These are phyloP conservation scores for Chelmon rostratus DNA, from an alignment of 2,797 vertebrate genomes.

Conservation along the genomic window DNA sequence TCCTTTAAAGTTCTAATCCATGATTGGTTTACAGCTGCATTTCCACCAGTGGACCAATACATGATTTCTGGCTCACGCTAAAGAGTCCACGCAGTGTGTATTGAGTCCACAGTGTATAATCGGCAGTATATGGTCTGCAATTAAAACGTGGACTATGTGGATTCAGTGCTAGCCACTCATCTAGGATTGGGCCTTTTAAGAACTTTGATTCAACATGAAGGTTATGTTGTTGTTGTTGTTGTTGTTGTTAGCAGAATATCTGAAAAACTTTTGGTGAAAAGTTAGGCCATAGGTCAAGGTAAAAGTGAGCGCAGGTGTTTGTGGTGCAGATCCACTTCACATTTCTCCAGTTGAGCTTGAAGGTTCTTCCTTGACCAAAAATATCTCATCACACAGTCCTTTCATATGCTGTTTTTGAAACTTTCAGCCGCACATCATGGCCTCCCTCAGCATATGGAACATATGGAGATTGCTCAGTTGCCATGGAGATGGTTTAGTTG, in stretches of 20 bases:
- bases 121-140: not conserved
- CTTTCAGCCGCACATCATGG: not conserved
- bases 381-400: not conserved
- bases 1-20: conserved; percentile 53
- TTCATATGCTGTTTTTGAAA: not conserved
- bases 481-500: not conserved
- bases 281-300: not conserved
- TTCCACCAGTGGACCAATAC: conserved; percentile 25
- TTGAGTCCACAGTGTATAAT: not conserved
- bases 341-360: not conserved
- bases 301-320: not conserved
- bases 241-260: not conserved
- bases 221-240: not conserved
- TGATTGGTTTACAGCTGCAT: conserved; percentile 41
- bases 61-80: conserved; percentile 26
- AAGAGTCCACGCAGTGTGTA: not conserved
- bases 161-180: conserved; percentile 9
- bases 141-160: conserved; percentile 13
- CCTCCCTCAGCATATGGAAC: not conserved
- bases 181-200: not conserved
- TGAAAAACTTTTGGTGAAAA: not conserved
- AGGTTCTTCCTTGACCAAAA: not conserved
- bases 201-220: not conserved
- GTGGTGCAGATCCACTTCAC: not conserved
- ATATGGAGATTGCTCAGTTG: not conserved